Evolutionary conservation across 2,888 invertebrate genomes (phyloP).

Genomic region (Cantharis flavilabris): DNA sequence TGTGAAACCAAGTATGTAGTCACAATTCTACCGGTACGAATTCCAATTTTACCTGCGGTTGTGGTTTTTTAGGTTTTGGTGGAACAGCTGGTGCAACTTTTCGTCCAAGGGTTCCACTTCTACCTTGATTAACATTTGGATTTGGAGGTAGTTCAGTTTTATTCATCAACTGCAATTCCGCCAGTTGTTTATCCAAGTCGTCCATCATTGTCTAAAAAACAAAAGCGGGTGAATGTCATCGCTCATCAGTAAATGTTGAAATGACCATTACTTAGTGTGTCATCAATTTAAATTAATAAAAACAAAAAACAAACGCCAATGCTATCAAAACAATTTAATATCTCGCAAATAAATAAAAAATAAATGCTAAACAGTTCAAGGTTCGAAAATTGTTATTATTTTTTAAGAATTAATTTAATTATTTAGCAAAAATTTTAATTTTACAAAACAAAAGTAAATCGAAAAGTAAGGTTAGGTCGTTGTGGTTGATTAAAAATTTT

Average conservation of each 20-base stretch:
- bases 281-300: background rate
- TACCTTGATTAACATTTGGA: conserved; percentile 48
- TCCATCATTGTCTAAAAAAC: conserved; percentile 56
- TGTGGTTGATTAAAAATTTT: background rate
- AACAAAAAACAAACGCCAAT: background rate
- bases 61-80: conserved; percentile 74
- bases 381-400: background rate
- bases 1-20: conserved; percentile 49
- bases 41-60: conserved; percentile 58
- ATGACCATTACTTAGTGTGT: background rate
- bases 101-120: conserved; percentile 55
- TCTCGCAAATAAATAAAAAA: background rate
- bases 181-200: conserved; percentile 72
- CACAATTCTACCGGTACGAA: background rate
- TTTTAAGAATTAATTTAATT: background rate
- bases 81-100: conserved; percentile 81
- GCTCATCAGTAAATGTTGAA: background rate
- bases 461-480: background rate
- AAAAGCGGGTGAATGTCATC: background rate
- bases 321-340: background rate
- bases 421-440: background rate
- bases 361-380: background rate
- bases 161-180: conserved; percentile 68
- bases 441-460: background rate
- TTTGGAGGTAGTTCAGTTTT: conserved; percentile 52